A percentile compares a stretch with the other conserved stretches of the same genome.
phyloP scores from a whole-genome alignment of 1,140 invertebrate genomes.

The Drosophila subpulchrella region DNA sequence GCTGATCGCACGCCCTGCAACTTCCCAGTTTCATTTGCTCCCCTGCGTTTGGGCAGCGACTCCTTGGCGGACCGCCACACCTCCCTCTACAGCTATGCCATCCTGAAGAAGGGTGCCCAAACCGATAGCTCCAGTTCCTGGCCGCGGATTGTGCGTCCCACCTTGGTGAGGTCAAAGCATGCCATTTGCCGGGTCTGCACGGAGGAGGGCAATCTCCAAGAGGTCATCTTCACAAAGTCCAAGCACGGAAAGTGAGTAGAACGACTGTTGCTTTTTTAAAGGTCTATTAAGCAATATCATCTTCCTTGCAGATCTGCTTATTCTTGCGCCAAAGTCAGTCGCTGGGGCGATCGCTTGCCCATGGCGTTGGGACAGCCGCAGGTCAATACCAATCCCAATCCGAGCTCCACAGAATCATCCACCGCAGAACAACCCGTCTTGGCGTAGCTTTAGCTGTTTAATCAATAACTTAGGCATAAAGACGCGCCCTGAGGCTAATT shows the following conservation, averaged over 20 bases:
- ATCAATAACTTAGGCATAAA: conserved; percentile 29
- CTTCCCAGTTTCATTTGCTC: conserved; percentile 88
- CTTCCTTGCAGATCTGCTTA: conserved; percentile 86
- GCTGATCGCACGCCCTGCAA: conserved; percentile 90
- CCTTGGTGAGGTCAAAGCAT: conserved; percentile 88
- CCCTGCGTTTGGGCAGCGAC: conserved; percentile 85
- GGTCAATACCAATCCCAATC: conserved; percentile 15
- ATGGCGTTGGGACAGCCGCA: conserved; percentile 83
- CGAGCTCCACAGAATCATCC: conserved; percentile 12
- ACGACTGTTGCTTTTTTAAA: background rate
- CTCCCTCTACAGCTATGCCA: conserved; percentile 90
- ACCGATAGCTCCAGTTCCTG: conserved; percentile 86
- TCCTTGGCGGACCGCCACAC: conserved; percentile 80
- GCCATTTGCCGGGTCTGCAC: conserved; percentile 92
- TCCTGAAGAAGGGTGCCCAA: conserved; percentile 91
- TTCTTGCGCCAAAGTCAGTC: conserved; percentile 88
- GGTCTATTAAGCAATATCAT: conserved; percentile 8
- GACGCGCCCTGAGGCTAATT: conserved; percentile 36
- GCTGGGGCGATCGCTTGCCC: conserved; percentile 91
- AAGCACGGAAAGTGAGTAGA: conserved; percentile 89
- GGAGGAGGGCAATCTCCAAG: conserved; percentile 89
- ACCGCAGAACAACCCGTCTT: conserved; percentile 14
- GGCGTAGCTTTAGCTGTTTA: conserved; percentile 41
- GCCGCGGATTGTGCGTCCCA: conserved; percentile 91
- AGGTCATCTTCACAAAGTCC: conserved; percentile 90